Percentiles rank a stretch among this genome's conserved stretches.
phyloP scores from a whole-genome alignment of 2,797 vertebrate species.

The Microtus agrestis region DNA sequence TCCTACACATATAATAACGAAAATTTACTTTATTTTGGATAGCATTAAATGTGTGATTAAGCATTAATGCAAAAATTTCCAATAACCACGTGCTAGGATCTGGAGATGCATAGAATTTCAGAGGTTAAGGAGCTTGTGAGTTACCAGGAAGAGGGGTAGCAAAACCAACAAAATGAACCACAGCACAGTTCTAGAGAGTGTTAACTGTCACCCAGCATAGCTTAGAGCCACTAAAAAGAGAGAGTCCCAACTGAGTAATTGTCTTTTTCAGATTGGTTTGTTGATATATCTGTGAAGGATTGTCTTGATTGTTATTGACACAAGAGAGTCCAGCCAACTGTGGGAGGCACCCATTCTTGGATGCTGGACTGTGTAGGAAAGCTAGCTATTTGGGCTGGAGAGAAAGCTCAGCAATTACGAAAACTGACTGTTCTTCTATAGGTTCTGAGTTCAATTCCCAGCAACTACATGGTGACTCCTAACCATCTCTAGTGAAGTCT shows the following conservation, averaged over 20 bases:
- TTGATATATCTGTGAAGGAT: background rate
- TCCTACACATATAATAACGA: background rate
- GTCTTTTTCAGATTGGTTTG: background rate
- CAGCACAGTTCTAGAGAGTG: background rate
- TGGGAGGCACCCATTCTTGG: background rate
- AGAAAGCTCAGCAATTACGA: background rate
- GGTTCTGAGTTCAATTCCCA: background rate
- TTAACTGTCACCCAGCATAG: background rate
- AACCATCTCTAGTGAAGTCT: background rate
- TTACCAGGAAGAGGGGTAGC: background rate
- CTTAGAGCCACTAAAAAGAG: background rate
- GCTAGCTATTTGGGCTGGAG: background rate
- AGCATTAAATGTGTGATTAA: background rate
- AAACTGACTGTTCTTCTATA: background rate
- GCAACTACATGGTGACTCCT: background rate
- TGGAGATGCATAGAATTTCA: background rate
- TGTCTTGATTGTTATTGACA: background rate
- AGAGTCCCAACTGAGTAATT: background rate
- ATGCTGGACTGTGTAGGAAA: background rate
- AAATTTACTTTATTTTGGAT: background rate
- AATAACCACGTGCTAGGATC: background rate
- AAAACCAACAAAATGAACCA: background rate
- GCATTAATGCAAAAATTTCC: background rate
- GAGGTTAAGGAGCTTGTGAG: background rate
- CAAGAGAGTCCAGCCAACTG: background rate